These are phyloP conservation scores for Tortrix viridana DNA, from an alignment of 2,888 invertebrate genomes.

Conservation along the genomic window DNA sequence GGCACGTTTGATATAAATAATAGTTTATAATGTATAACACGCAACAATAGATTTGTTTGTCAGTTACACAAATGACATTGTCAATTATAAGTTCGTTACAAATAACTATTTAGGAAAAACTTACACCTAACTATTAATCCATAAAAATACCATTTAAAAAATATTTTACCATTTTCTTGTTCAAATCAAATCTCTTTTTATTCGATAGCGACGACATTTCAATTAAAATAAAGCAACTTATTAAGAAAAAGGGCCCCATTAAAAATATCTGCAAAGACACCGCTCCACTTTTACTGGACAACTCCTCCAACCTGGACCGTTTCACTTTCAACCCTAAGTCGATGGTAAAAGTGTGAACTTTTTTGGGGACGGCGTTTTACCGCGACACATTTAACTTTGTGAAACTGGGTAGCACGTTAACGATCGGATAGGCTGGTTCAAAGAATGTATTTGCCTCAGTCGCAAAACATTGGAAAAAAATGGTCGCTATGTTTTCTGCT, in stretches of 20 bases:
- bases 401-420: slow-evolving; percentile 49
- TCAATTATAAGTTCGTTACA: no score
- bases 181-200: neutral
- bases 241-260: slow-evolving; percentile 28
- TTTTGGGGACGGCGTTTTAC: slow-evolving; percentile 4
- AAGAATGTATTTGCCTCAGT: slow-evolving; percentile 56
- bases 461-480: slow-evolving; percentile 59
- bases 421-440: slow-evolving; percentile 65
- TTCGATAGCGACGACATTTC: slow-evolving; percentile 7
- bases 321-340: slow-evolving; percentile 4
- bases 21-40: no score
- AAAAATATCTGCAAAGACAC: slow-evolving; percentile 31
- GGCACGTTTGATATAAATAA: no score
- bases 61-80: no score
- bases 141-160: no score
- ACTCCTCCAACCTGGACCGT: neutral
- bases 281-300: neutral
- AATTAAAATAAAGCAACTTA: slow-evolving; percentile 30
- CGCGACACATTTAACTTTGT: slow-evolving; percentile 23
- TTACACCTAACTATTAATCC: no score
- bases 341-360: neutral
- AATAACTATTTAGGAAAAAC: no score
- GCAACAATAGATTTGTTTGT: no score
- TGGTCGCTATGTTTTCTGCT: slow-evolving; percentile 53
- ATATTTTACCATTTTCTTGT: neutral